Evolutionary conservation across 92 coral and sea anemone genomes (phyloP), one percentile per base, ranked within the genome.

Genomic region (Epizoanthus scotinus): DNA sequence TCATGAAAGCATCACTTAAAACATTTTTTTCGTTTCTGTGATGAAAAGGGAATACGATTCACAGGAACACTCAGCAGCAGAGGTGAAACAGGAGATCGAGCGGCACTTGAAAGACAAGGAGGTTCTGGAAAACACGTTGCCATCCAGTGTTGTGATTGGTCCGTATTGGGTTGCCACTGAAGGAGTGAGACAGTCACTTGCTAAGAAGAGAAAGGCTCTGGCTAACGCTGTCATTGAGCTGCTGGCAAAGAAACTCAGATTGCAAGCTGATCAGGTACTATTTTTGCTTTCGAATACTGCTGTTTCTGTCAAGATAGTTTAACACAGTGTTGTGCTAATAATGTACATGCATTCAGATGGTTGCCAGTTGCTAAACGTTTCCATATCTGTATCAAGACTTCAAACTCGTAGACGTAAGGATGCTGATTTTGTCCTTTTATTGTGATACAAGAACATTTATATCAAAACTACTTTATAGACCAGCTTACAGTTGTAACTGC

Each of bases 1-100:
- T 47, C 52, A 47, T 47, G 15, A 14, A 47, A 47, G 2, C 52
- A 15, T 13, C 52, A 47, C 52, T 28, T 55, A 14, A 19, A n/a
- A 9, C 52, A 29, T 50, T 18, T 28, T 34, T 19, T 52, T 20
- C 2, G 61, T 24, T 27, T 2, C 7, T 19, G 24, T 50, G 61
- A 2, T 65, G 61, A 25, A 31, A 47, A 95, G 99, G 53, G 96
- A 93, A 69, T 95, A 95, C 40, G 99, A 91, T 73, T 91, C 96
- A 7, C 96, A 95, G 67, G 98, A 95, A 31, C 95, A 90, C 71
- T 78, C 96, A n/a, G 99, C 99, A 19, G 91, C 97, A 61, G 99
- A 95, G 47, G 99, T 95, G 78, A 95, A 95, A n/a, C 99, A 95
- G 65, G 99, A 95, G 83, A 95, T 95, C 63, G 99, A 95, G 71